A percentile compares a stretch with the other conserved stretches of the same genome.
Evolutionary conservation across 1,140 invertebrate genomes (phyloP).

Genomic region (Pseudomyrmex cubaensis): DNA sequence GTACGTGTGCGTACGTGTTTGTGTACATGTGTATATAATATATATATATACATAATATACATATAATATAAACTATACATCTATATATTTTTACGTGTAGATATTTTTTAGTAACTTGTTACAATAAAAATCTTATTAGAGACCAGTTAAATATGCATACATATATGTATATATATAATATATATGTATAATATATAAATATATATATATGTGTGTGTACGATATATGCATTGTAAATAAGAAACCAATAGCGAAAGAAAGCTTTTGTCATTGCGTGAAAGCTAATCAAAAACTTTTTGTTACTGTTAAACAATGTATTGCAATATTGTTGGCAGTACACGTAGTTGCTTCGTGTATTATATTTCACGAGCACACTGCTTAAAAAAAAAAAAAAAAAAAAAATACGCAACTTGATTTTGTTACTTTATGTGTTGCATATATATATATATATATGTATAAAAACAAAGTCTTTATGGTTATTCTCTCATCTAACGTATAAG

Average conservation of each 20-base stretch:
- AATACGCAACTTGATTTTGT: slow-evolving; percentile 59
- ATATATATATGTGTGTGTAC: neutral
- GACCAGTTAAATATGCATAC: slow-evolving; percentile 60
- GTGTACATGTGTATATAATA: slow-evolving; percentile 71
- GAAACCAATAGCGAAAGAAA: slow-evolving; percentile 41
- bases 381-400: neutral
- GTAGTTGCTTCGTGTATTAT: slow-evolving; percentile 13
- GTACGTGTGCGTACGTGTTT: slow-evolving; percentile 69
- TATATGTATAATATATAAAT: slow-evolving; percentile 45
- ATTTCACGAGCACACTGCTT: slow-evolving; percentile 26
- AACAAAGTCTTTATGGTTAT: slow-evolving; percentile 50
- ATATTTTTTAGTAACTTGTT: slow-evolving; percentile 82
- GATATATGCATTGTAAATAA: slow-evolving; percentile 64
- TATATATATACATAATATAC: slow-evolving; percentile 73
- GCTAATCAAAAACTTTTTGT: slow-evolving; percentile 67
- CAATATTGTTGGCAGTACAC: slow-evolving; percentile 36
- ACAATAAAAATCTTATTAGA: slow-evolving; percentile 68
- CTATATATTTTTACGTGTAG: slow-evolving; percentile 78
- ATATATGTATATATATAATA: slow-evolving; percentile 66
- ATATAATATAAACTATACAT: no score
- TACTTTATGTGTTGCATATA: slow-evolving; percentile 64
- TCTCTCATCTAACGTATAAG: neutral
- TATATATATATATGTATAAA: no score
- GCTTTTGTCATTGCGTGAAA: slow-evolving; percentile 47
- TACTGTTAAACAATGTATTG: slow-evolving; percentile 45